Conservation (phyloP, 1,140 invertebrate species). For the Heliconius congener region DNA sequence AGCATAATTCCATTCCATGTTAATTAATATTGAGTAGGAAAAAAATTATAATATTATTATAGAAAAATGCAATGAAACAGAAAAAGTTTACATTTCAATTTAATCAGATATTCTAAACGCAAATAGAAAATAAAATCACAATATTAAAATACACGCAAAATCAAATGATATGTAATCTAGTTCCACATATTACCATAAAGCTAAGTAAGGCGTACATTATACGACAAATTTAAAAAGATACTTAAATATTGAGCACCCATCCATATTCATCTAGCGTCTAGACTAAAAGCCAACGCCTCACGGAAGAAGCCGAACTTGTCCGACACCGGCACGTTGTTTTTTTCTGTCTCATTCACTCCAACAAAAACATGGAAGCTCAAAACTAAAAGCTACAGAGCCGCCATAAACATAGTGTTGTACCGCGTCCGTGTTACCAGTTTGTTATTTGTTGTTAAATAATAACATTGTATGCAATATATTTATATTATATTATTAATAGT, state of each 20-base stretch:
- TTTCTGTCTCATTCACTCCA: constrained; percentile 63
- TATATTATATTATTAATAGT: constrained; percentile 43
- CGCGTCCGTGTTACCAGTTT: constrained; percentile 53
- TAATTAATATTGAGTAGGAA: too few relatives aligned
- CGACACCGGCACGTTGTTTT: constrained; percentile 67
- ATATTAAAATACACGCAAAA: not conserved
- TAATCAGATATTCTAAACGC: too few relatives aligned
- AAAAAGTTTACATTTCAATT: too few relatives aligned
- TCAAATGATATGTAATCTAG: not conserved
- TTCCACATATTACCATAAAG: not conserved
- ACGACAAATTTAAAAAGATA: constrained; percentile 2
- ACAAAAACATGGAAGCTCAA: constrained; percentile 58
- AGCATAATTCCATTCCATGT: too few relatives aligned
- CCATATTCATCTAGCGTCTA: constrained; percentile 43
- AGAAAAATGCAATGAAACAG: too few relatives aligned
- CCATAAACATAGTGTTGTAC: constrained; percentile 52
- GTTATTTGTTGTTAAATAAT: constrained; percentile 62
- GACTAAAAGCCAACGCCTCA: constrained; percentile 52
- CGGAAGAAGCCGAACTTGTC: constrained; percentile 61
- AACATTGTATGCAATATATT: constrained; percentile 62
- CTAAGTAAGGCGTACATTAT: not conserved
- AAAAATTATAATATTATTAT: too few relatives aligned
- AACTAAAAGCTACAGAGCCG: constrained; percentile 52
- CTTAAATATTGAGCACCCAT: constrained; percentile 13
- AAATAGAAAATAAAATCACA: not conserved